Percentiles rank a stretch among this genome's conserved stretches.
These are phyloP conservation scores for Craterocephalus amniculus DNA, from an alignment of 2,797 vertebrate species.

Conservation along the genomic window DNA sequence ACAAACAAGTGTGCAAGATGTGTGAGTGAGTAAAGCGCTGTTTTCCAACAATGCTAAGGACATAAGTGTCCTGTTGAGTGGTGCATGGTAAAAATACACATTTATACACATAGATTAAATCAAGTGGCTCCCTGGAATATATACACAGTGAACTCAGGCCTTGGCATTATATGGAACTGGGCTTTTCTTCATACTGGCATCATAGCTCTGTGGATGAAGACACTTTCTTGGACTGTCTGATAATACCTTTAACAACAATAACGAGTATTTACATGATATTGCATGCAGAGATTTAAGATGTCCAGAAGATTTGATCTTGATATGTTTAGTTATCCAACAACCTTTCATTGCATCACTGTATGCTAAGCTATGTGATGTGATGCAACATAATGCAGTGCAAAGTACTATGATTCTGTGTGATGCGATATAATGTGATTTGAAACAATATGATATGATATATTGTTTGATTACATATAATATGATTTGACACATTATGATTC, in stretches of 20 bases:
- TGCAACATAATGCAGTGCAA: too few relatives aligned
- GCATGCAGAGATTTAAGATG: not conserved
- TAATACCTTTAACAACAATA: not conserved
- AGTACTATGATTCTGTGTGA: too few relatives aligned
- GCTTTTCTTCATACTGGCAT: not conserved
- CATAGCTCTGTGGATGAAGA: not conserved
- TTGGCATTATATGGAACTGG: slow-evolving; percentile 12
- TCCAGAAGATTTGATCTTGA: not conserved
- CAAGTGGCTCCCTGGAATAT: slow-evolving; percentile 52
- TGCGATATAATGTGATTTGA: too few relatives aligned
- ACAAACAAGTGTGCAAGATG: slow-evolving; percentile 64
- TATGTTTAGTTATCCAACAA: not conserved
- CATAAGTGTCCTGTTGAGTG: slow-evolving; percentile 58
- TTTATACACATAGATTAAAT: slow-evolving; percentile 47
- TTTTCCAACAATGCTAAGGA: slow-evolving; percentile 57
- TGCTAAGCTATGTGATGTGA: too few relatives aligned
- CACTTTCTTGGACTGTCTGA: not conserved
- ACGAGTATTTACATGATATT: not conserved
- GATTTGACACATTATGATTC: too few relatives aligned
- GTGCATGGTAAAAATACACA: slow-evolving; percentile 69
- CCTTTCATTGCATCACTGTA: too few relatives aligned
- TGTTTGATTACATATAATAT: too few relatives aligned
- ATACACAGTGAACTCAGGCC: not conserved
- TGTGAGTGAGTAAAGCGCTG: slow-evolving; percentile 48
- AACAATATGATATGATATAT: too few relatives aligned